phyloP scores from a whole-genome alignment of 2,888 invertebrate genomes.

The Pandemis corylana region DNA sequence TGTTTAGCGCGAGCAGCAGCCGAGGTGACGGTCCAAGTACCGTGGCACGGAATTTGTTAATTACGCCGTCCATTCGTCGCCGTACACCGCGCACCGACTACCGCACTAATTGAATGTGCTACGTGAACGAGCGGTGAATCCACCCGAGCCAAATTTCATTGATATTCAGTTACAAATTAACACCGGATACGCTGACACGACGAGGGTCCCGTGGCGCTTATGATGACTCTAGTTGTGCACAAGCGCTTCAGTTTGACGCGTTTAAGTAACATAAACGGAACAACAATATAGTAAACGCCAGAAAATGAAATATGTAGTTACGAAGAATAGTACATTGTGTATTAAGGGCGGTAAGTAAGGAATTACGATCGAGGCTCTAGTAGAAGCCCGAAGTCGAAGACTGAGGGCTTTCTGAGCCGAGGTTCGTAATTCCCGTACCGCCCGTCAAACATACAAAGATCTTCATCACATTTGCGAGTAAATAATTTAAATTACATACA shows the following conservation, averaged over 20 bases:
- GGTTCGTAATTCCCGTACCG: too few relatives aligned
- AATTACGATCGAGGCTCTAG: too few relatives aligned
- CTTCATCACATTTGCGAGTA: too few relatives aligned
- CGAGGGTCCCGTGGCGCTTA: background rate
- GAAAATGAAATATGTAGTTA: too few relatives aligned
- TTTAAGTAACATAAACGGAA: background rate
- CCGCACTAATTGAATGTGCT: constrained; percentile 62
- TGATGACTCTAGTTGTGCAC: background rate
- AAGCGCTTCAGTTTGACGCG: background rate
- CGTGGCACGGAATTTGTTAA: constrained; percentile 62
- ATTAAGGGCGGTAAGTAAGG: too few relatives aligned
- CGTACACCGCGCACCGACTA: constrained; percentile 23
- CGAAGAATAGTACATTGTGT: too few relatives aligned
- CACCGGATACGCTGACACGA: background rate
- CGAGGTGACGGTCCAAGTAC: constrained; percentile 35
- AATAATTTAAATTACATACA: too few relatives aligned
- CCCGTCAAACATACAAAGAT: too few relatives aligned
- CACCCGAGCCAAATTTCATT: constrained; percentile 59
- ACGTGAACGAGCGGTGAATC: constrained; percentile 55
- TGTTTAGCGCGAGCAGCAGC: background rate
- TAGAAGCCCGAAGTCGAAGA: too few relatives aligned
- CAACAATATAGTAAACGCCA: too few relatives aligned
- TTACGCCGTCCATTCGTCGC: constrained; percentile 56
- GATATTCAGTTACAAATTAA: constrained; percentile 48
- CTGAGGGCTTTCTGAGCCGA: too few relatives aligned